Evolutionary conservation across 1,140 invertebrate species (phyloP).

Genomic region (Zaprionus ghesquierei): DNA sequence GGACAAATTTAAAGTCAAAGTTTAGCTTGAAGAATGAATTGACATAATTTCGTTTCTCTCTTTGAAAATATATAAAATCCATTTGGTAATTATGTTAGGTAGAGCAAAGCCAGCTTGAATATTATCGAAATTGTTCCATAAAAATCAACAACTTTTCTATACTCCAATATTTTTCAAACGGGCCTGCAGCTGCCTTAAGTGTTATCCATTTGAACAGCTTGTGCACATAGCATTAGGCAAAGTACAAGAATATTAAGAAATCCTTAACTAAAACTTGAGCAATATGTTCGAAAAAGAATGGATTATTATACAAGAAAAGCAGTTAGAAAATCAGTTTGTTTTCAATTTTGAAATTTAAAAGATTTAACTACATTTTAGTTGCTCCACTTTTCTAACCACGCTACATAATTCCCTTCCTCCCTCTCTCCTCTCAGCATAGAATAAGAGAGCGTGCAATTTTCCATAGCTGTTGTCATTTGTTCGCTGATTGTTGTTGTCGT

Average conservation of each 20-base stretch:
- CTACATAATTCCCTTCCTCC: neutral
- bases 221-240: neutral
- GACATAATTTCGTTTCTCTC: too few relatives aligned
- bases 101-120: neutral
- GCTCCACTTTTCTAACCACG: neutral
- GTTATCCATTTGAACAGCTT: neutral
- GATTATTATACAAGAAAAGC: neutral
- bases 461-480: conserved; percentile 53
- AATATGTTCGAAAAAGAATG: neutral
- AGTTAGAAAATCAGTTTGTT: neutral
- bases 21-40: too few relatives aligned
- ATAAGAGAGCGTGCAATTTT: conserved; percentile 48
- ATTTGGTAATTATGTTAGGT: neutral
- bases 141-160: neutral
- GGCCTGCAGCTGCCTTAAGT: neutral
- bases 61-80: too few relatives aligned
- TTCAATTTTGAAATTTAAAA: neutral
- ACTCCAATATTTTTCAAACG: neutral
- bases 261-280: neutral
- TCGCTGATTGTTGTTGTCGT: conserved; percentile 54
- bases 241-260: too few relatives aligned
- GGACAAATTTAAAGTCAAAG: too few relatives aligned
- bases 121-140: neutral
- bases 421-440: neutral
- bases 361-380: neutral